Conservation (phyloP, 2,888 invertebrate species). For the Mimas tiliae region DNA sequence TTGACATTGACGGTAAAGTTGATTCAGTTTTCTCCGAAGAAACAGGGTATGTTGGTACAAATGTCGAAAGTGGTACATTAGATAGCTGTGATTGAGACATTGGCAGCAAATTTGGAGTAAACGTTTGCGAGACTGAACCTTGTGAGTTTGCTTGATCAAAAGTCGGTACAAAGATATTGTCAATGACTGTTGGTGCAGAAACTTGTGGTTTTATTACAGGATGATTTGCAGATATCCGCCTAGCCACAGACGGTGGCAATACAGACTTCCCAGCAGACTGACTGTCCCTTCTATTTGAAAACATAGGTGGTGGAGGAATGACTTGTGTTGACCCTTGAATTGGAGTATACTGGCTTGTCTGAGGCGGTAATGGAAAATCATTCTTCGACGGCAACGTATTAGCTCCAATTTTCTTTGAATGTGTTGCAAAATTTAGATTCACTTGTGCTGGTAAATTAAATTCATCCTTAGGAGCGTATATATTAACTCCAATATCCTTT, state of each 20-base stretch:
- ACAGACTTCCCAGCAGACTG: slow-evolving; percentile 58
- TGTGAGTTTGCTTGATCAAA: slow-evolving; percentile 32
- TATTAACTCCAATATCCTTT: neutral
- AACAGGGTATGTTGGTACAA: slow-evolving; percentile 23
- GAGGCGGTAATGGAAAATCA: neutral
- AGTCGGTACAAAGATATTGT: slow-evolving; percentile 66
- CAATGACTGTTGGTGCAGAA: slow-evolving; percentile 42
- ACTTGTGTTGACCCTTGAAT: slow-evolving; percentile 41
- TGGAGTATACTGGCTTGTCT: neutral
- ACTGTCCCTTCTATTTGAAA: slow-evolving; percentile 58
- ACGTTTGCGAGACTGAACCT: neutral
- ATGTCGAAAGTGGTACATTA: neutral
- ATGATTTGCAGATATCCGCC: slow-evolving; percentile 67
- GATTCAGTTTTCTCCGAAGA: neutral
- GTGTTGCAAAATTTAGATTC: neutral
- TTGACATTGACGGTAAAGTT: neutral
- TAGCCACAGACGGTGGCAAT: slow-evolving; percentile 75
- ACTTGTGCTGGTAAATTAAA: neutral
- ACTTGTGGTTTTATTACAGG: slow-evolving; percentile 60
- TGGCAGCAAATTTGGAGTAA: neutral
- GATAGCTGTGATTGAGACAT: neutral
- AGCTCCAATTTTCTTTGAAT: neutral
- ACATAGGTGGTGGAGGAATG: slow-evolving; percentile 77
- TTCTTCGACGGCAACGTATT: neutral
- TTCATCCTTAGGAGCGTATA: slow-evolving; percentile 1